Base-by-base conservation (phyloP, 2,888 invertebrate species). In the Conchocele bisecta region DNA sequence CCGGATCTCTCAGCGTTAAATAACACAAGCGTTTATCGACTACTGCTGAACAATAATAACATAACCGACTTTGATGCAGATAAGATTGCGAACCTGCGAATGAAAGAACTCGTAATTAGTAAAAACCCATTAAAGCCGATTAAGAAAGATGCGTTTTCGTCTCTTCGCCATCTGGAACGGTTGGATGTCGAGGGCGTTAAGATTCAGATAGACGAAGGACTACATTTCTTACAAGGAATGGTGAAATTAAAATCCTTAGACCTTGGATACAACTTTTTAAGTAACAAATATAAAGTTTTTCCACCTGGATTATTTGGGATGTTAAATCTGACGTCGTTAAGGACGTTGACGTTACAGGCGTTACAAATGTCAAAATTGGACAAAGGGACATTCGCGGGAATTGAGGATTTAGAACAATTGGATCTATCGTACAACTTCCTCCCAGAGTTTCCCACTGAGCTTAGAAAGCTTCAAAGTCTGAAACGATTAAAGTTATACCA, bases 1-100 rank as follows among this genome's bases (percentile, higher is more conserved):
- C 83, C 83, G 11, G 73, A 79, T 57, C 61, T 81, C 6, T 65
- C 59, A 15, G 44, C 53, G 15, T 56, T 78, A 17, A 24, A 35
- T 24, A 59, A 58, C 4, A 46, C 59, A 31, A 29, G 68, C 44
- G 70, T 83, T 37, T 74, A 81, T 39, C 69, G 66, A 50, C 61
- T 83, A n/a, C 50, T 77, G 37, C 42, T 83, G 9, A 75, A 70
- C 39, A 74, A 77, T 44, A 83, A 83, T 31, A 79, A 81, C 29
- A 74, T 83, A 33, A 67, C 75, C 0, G 67, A 57, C 11, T 41
- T 83, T 9, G 44, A 57, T 4, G 26, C 59, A 11, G 41, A 60
- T 5, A 68, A 65, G 51, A 81, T 83, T 42, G 44, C 37, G 9
- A 60, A 78, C 57, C 22, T 79, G 6, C 51, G 39, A 13, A 70